Percentiles rank a stretch among this genome's conserved stretches.
Evolutionary conservation across 2,113 vertebrate species (phyloP).

Genomic region (Xyliphius kryptos): DNA sequence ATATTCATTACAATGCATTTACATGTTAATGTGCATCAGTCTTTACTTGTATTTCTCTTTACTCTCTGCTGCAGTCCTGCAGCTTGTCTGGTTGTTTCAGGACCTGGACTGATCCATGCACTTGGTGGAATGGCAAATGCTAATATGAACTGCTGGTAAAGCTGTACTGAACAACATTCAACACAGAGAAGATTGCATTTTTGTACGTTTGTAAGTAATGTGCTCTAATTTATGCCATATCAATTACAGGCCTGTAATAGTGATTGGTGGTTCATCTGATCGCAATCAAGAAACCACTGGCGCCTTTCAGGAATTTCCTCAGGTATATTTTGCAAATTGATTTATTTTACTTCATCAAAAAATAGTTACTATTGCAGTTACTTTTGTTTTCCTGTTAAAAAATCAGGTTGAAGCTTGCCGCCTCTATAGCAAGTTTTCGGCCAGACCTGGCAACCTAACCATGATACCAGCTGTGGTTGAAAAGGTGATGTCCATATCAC

Average conservation of each 20-base stretch:
- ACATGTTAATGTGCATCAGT: slow-evolving; percentile 1
- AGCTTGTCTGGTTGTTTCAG: slow-evolving; percentile 89
- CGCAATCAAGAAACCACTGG: slow-evolving; percentile 87
- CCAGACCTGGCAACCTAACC: slow-evolving; percentile 77
- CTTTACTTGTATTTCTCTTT: slow-evolving; percentile 1
- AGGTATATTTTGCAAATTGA: slow-evolving; percentile 61
- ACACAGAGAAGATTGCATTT: no score
- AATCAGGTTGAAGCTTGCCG: slow-evolving; percentile 91
- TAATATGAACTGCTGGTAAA: slow-evolving; percentile 91
- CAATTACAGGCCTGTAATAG: slow-evolving; percentile 80
- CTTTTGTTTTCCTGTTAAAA: neutral
- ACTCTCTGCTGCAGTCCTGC: slow-evolving; percentile 31
- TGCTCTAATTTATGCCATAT: neutral
- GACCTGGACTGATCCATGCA: slow-evolving; percentile 86
- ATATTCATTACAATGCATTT: neutral
- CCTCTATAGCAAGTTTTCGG: slow-evolving; percentile 88
- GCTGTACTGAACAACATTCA: no score
- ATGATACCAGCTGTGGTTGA: slow-evolving; percentile 82
- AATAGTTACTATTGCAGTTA: no score
- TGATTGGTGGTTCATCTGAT: slow-evolving; percentile 89
- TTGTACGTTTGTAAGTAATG: no score
- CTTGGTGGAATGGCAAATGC: slow-evolving; percentile 94
- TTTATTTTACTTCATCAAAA: no score
- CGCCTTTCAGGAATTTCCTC: slow-evolving; percentile 95
- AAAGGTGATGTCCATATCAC: slow-evolving; percentile 69